Evolutionary conservation across 2,797 vertebrate species (phyloP), one percentile per base, ranked within the genome.

Genomic region (Microctenopoma lineatum): DNA sequence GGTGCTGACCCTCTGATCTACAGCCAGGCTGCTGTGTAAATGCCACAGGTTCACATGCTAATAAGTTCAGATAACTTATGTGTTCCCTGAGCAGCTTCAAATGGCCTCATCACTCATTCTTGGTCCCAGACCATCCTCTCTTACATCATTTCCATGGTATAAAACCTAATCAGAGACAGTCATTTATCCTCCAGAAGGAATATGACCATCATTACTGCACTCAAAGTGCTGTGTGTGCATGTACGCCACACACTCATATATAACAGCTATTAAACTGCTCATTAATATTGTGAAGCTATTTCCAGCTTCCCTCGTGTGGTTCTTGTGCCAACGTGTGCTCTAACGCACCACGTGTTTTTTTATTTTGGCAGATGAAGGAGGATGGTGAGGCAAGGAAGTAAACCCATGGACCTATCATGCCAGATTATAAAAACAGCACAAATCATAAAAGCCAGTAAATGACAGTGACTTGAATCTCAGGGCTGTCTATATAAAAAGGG

Each of bases 181-280:
- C 62, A 75, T 90, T 85, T 83, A 80, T 87, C 80, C 78, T 57
- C 69, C 74, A 26, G 78, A 71, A 67, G 71, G 62, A 73, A 82
- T 78, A 71, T 83, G 77, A 74, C 75, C 64, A 77, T 51, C 72
- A 82, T 85, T 77, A 77, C 70, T 70, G 56, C 41, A 51, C 59
- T 71, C 57, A 79, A 87, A 87, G 70, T 88, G 90, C 86, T 90
- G 85, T 77, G 83, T 88, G 76, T 75, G 85, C 79, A 90, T 63
- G 71, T 74, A 68, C 44, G 73, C 62, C 52, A 73, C 66, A 73
- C 59, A 73, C 69, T 72, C 81, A 61, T 83, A 79, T 81, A 86
- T 79, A 88, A 83, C 59, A 47, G 65, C 81, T 52, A 84, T 90
- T 84, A 89, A 83, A 84, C 48, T 71, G 73, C 80, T 89, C 80